These are phyloP conservation scores for Polydesmus complanatus DNA, from an alignment of 2,888 invertebrate species.

Conservation along the genomic window DNA sequence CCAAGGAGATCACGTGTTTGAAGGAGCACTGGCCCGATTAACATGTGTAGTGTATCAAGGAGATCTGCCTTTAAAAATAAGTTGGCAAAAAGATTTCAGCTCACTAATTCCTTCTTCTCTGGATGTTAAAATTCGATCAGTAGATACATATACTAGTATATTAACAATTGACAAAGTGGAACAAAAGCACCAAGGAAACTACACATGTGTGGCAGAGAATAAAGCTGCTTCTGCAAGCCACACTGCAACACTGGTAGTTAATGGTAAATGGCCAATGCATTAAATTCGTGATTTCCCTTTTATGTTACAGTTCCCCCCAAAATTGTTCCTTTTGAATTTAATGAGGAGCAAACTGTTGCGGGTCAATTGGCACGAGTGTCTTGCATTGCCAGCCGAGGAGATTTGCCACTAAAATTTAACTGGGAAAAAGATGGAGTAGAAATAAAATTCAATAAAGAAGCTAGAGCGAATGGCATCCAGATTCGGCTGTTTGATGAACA, in stretches of 20 bases:
- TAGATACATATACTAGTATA: conserved; percentile 5
- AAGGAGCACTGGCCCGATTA: conserved; percentile 2
- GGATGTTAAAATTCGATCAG: neutral
- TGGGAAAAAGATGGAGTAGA: conserved; percentile 14
- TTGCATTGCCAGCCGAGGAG: conserved; percentile 13
- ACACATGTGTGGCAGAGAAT: conserved; percentile 5
- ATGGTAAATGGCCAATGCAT: conserved; percentile 3
- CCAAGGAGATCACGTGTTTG: conserved; percentile 3
- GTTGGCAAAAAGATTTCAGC: conserved; percentile 4
- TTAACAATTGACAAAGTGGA: conserved; percentile 3
- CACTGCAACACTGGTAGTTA: conserved; percentile 6
- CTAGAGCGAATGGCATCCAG: conserved; percentile 1
- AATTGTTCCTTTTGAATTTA: conserved; percentile 13
- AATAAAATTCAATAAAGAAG: neutral
- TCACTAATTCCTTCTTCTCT: neutral
- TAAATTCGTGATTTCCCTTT: neutral
- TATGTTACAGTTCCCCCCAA: conserved; percentile 13
- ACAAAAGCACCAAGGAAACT: neutral
- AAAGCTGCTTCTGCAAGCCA: conserved; percentile 2
- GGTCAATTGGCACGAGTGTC: conserved; percentile 14
- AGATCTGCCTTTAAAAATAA: conserved; percentile 4
- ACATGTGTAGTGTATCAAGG: conserved; percentile 10
- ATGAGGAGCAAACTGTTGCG: conserved; percentile 13
- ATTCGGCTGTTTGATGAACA: conserved; percentile 13
- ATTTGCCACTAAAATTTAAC: conserved; percentile 10